Percentiles rank a stretch among this genome's conserved stretches.
These are phyloP conservation scores for Yponomeuta cagnagella DNA, from an alignment of 2,888 invertebrate species.

Conservation along the genomic window DNA sequence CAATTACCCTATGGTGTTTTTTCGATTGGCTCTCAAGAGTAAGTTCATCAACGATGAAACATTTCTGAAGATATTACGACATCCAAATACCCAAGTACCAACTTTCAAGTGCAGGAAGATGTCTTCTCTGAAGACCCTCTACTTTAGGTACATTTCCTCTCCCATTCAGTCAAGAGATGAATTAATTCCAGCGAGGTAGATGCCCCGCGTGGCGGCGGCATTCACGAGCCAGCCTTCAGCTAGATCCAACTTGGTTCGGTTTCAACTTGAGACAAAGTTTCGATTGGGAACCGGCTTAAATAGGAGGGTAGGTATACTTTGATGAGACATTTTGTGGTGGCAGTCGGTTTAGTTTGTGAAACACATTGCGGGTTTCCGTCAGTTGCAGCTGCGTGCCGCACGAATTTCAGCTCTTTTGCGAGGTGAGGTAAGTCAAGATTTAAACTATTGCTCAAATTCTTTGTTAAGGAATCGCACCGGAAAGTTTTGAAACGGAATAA, in stretches of 20 bases:
- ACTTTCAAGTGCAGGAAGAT: background rate
- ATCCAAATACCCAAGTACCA: background rate
- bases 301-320: slow-evolving; percentile 54
- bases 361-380: slow-evolving; percentile 15
- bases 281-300: slow-evolving; percentile 56
- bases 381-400: background rate
- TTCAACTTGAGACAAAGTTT: slow-evolving; percentile 51
- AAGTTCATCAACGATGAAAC: too few species aligned
- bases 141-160: background rate
- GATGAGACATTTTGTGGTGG: slow-evolving; percentile 55
- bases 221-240: slow-evolving; percentile 49
- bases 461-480: background rate
- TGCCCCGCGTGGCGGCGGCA: slow-evolving; percentile 47
- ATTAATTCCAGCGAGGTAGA: slow-evolving; percentile 67
- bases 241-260: slow-evolving; percentile 57
- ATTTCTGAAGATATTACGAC: background rate
- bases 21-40: too few species aligned
- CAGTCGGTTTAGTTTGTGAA: slow-evolving; percentile 33
- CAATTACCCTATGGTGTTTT: too few species aligned
- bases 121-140: background rate
- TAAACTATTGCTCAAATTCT: background rate
- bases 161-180: slow-evolving; percentile 46
- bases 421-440: background rate
- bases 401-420: background rate
- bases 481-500: background rate